Conservation (phyloP, 2,113 vertebrate species). For the Eptesicus fuscus region DNA sequence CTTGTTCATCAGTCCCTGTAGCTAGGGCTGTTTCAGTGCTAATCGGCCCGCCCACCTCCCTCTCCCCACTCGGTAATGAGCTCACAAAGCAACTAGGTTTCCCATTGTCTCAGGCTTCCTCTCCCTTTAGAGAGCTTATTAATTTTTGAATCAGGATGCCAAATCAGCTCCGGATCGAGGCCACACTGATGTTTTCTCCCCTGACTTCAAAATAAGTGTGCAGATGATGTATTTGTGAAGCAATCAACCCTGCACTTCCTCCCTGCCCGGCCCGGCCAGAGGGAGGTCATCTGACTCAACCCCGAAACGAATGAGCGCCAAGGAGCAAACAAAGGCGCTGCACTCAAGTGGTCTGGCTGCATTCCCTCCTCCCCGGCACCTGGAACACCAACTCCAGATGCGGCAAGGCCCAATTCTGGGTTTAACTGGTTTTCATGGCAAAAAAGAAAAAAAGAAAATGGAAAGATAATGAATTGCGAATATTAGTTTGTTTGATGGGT, state of each 20-base stretch:
- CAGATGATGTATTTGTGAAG: constrained; percentile 33
- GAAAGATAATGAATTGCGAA: constrained; percentile 57
- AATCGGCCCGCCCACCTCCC: neutral
- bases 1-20: neutral
- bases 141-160: constrained; percentile 64
- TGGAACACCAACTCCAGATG: constrained; percentile 30
- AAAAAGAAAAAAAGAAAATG: constrained; percentile 8
- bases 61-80: neutral
- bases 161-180: constrained; percentile 49
- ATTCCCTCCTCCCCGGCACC: neutral
- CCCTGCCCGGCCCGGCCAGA: neutral
- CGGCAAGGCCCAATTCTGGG: neutral
- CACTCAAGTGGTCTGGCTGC: neutral
- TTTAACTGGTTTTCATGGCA: constrained; percentile 44
- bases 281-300: constrained; percentile 47
- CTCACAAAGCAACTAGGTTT: constrained; percentile 8
- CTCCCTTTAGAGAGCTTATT: constrained; percentile 52
- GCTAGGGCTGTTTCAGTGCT: neutral
- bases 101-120: neutral
- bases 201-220: constrained; percentile 53
- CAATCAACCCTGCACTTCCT: constrained; percentile 40
- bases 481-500: constrained; percentile 44
- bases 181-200: neutral
- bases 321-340: constrained; percentile 31
- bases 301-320: neutral